Evolutionary conservation across 2,113 vertebrate species (phyloP).

Genomic region (Ammodytes dubius): DNA sequence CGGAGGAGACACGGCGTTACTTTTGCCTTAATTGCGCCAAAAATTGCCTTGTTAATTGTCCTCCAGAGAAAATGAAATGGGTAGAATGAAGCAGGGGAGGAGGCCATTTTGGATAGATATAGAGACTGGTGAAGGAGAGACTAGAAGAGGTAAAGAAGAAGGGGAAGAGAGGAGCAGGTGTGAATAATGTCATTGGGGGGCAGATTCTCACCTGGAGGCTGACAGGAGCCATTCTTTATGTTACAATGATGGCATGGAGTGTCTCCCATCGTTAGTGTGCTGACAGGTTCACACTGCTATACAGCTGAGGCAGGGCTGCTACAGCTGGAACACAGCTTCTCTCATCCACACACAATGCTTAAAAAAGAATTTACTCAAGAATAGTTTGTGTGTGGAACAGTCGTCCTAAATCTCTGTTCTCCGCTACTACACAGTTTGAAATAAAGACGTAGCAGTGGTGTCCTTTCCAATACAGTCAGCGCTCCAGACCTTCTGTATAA

Average conservation of each 20-base stretch:
- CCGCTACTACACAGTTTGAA: background rate
- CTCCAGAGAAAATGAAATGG: conserved; percentile 19
- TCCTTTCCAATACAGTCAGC: background rate
- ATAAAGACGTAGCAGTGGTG: background rate
- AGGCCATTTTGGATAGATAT: too few species aligned
- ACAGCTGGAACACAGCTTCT: background rate
- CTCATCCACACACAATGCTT: background rate
- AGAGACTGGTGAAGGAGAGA: conserved; percentile 1
- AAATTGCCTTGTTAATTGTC: conserved; percentile 59
- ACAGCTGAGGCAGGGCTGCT: background rate
- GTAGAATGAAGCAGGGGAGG: background rate
- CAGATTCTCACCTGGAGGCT: conserved; percentile 11
- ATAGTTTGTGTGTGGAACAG: background rate
- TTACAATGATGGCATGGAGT: conserved; percentile 9
- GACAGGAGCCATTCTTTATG: conserved; percentile 38
- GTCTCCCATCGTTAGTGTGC: background rate
- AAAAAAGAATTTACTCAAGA: too few species aligned
- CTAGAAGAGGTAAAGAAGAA: background rate
- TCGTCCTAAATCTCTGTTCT: background rate
- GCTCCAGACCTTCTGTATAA: background rate
- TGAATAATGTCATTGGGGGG: conserved; percentile 31
- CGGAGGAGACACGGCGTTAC: conserved; percentile 37
- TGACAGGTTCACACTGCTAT: background rate
- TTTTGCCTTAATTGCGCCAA: conserved; percentile 57
- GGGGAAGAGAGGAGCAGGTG: conserved; percentile 13